Evolutionary conservation across 2,797 vertebrate genomes (phyloP), one percentile per base, ranked within the genome.

Genomic region (Ispidina picta): DNA sequence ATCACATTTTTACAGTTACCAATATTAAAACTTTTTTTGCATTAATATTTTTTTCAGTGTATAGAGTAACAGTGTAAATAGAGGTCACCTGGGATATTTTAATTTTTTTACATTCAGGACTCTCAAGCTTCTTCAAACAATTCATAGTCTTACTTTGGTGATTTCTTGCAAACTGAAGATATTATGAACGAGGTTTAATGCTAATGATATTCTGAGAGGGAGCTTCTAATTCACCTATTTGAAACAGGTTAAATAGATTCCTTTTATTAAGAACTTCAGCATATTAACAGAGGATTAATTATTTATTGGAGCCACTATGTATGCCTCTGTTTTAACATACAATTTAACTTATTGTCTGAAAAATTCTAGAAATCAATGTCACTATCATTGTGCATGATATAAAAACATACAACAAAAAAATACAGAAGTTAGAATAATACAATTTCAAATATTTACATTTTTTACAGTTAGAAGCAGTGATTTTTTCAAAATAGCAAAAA

Each of bases 341-440:
- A 62, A 35, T 82, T 95, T 65, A 95, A 85, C 25, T 75, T 85
- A 83, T 14, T 91, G 74, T 89, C 92, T 86, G 93, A 94, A 97
- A 95, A 95, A 70, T 48, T 92, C 48, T 94, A 95, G 64, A 93
- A 96, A 95, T 89, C 88, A 94, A 89, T 41, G 37, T n/a, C 68
- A 84, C 68, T 88, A 68, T 88, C 5, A 18, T 84, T 85, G 41
- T 80, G 71, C 9, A 13, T 83, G 66, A 90, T 93, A 96, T 92
- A 96, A 96, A 97, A 59, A 96, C 94, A 89, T 90, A 65, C 79
- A 95, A 92, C 89, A 86, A 94, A 96, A 96, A 94, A 91, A 70
- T 76, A 64, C 88, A 37, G 73, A 91, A 88, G 46, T 84, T 92
- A 76, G 76, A 94, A 90, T 94, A 89, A 83, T 95, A 92, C 35